These are phyloP conservation scores for Ceratina australensis DNA, from an alignment of 1,140 invertebrate genomes.

Conservation along the genomic window DNA sequence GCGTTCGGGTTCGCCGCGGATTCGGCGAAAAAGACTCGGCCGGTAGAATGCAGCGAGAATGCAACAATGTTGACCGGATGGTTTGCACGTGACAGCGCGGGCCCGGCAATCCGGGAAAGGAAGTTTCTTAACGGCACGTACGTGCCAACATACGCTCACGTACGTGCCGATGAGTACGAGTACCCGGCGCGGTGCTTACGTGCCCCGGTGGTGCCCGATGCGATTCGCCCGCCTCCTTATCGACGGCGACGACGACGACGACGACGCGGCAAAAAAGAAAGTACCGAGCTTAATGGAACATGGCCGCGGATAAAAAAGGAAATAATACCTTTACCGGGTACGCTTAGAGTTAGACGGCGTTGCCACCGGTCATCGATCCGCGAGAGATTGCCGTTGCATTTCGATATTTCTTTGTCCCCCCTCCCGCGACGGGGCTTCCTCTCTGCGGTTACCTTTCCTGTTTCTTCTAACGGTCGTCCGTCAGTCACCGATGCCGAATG, in stretches of 20 bases:
- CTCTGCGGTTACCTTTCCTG: background rate
- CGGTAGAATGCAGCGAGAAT: slow-evolving; percentile 57
- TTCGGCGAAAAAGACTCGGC: slow-evolving; percentile 55
- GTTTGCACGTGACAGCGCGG: slow-evolving; percentile 61
- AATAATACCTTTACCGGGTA: slow-evolving; percentile 32
- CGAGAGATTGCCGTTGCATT: background rate
- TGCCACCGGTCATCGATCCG: background rate
- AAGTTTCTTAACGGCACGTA: slow-evolving; percentile 64
- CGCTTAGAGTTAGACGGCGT: slow-evolving; percentile 1
- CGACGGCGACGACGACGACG: background rate
- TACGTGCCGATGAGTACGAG: slow-evolving; percentile 51
- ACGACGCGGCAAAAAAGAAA: slow-evolving; percentile 28
- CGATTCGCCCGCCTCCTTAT: slow-evolving; percentile 35
- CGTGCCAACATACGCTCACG: slow-evolving; percentile 59
- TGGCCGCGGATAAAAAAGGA: slow-evolving; percentile 12
- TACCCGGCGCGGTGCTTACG: slow-evolving; percentile 29
- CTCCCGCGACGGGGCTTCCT: background rate
- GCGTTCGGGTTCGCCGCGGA: slow-evolving; percentile 46
- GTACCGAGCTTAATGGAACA: slow-evolving; percentile 40
- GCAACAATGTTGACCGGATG: slow-evolving; percentile 63
- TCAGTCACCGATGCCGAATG: background rate
- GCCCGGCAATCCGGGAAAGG: slow-evolving; percentile 58
- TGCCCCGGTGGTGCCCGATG: slow-evolving; percentile 45
- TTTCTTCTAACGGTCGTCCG: background rate
- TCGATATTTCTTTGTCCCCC: background rate